Conservation (phyloP, 1,140 invertebrate species). For the Bursaphelenchus mucronatus region DNA sequence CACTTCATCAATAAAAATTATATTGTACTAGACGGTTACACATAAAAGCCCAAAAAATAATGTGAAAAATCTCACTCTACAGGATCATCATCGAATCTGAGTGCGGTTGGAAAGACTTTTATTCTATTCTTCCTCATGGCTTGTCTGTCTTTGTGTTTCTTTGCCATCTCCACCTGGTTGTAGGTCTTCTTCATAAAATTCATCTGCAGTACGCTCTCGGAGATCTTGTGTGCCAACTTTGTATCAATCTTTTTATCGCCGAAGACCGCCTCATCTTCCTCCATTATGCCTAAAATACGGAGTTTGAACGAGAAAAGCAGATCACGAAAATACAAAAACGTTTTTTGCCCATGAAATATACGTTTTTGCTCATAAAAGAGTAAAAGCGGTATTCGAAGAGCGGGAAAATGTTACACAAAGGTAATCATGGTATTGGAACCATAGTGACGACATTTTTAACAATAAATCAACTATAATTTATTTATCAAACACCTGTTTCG, state of each 20-base stretch:
- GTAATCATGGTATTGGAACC: no score
- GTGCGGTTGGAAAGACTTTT: conserved; percentile 8
- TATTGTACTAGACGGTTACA: no score
- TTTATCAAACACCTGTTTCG: no score
- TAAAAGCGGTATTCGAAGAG: no score
- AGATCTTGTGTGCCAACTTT: not conserved
- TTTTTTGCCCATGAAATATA: no score
- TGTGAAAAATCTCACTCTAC: conserved; percentile 5
- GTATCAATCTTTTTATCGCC: conserved; percentile 2
- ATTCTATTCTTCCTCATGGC: conserved; percentile 2
- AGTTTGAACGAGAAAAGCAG: not conserved
- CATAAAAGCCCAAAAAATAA: no score
- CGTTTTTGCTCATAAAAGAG: no score
- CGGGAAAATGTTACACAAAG: no score
- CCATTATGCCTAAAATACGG: not conserved
- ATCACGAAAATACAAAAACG: no score
- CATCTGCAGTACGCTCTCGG: conserved; percentile 15
- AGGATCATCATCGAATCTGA: conserved; percentile 14
- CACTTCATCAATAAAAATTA: conserved; percentile 10
- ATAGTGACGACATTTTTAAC: no score
- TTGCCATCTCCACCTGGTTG: conserved; percentile 16
- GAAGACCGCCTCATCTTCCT: conserved; percentile 10
- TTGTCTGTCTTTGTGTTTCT: conserved; percentile 15
- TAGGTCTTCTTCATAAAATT: conserved; percentile 32
- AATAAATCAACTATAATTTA: no score